phyloP scores from a whole-genome alignment of 2,113 vertebrate genomes.

The Aspidoscelis tigris region DNA sequence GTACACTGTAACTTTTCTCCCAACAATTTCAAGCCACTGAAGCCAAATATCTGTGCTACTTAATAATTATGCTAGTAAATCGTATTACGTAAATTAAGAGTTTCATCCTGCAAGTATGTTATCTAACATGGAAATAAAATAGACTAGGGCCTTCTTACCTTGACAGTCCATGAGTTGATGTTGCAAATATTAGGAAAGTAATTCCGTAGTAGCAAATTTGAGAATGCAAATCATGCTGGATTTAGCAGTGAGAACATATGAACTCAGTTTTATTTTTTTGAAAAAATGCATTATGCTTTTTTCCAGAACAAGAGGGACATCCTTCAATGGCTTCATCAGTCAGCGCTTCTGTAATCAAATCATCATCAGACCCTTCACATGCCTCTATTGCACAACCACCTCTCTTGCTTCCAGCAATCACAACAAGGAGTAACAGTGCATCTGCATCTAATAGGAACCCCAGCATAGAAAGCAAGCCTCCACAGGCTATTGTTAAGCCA shows the following conservation, averaged over 20 bases:
- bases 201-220: not conserved
- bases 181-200: not conserved
- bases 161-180: slow-evolving; percentile 15
- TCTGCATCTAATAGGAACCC: slow-evolving; percentile 79
- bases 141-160: not conserved
- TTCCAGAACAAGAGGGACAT: slow-evolving; percentile 77
- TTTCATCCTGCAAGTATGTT: not conserved
- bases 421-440: slow-evolving; percentile 80
- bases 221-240: slow-evolving; percentile 16
- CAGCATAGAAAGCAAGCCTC: slow-evolving; percentile 81
- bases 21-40: not conserved
- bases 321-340: slow-evolving; percentile 78
- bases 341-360: slow-evolving; percentile 84
- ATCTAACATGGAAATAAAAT: not conserved
- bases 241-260: slow-evolving; percentile 20
- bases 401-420: slow-evolving; percentile 81
- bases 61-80: not conserved
- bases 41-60: not conserved
- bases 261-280: slow-evolving; percentile 13
- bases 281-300: slow-evolving; percentile 44
- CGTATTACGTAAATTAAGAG: not conserved
- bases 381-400: slow-evolving; percentile 81
- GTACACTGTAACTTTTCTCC: not conserved
- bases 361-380: slow-evolving; percentile 81
- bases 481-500: slow-evolving; percentile 87